These are phyloP conservation scores for Eilema depressum DNA, from an alignment of 2,888 invertebrate genomes.

Conservation along the genomic window DNA sequence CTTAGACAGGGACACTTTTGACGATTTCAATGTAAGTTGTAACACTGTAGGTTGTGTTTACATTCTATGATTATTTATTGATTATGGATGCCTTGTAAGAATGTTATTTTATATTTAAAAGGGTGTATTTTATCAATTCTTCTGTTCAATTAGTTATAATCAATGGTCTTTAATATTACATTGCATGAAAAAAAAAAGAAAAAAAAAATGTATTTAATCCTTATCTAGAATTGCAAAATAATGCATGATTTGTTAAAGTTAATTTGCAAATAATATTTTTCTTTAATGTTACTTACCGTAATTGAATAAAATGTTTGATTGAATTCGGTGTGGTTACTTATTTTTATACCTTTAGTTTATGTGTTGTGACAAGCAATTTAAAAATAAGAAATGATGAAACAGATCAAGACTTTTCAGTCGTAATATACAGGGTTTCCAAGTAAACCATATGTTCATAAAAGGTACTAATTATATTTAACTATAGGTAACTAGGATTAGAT, in stretches of 20 bases:
- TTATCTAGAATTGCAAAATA: constrained; percentile 37
- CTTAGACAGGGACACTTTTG: constrained; percentile 28
- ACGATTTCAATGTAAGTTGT: constrained; percentile 35
- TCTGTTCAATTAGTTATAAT: constrained; percentile 55
- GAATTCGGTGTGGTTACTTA: neutral
- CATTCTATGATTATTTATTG: constrained; percentile 40
- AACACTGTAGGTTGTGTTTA: constrained; percentile 32
- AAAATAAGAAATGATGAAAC: no score
- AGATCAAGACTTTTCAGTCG: no score
- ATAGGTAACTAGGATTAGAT: no score
- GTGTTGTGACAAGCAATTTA: neutral
- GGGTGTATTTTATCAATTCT: constrained; percentile 47
- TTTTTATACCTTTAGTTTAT: neutral
- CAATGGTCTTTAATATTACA: constrained; percentile 47
- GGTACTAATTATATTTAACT: no score
- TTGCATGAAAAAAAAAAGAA: constrained; percentile 34
- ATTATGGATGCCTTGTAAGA: constrained; percentile 43
- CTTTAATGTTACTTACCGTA: constrained; percentile 35
- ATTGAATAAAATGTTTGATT: constrained; percentile 50
- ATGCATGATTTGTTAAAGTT: constrained; percentile 49
- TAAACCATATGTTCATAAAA: no score
- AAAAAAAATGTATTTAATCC: constrained; percentile 35
- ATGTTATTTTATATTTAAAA: constrained; percentile 44
- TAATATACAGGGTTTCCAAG: no score
- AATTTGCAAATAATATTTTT: constrained; percentile 36